Evolutionary conservation across 2,113 vertebrate species (phyloP).

Genomic region (Pterocles gutturalis): DNA sequence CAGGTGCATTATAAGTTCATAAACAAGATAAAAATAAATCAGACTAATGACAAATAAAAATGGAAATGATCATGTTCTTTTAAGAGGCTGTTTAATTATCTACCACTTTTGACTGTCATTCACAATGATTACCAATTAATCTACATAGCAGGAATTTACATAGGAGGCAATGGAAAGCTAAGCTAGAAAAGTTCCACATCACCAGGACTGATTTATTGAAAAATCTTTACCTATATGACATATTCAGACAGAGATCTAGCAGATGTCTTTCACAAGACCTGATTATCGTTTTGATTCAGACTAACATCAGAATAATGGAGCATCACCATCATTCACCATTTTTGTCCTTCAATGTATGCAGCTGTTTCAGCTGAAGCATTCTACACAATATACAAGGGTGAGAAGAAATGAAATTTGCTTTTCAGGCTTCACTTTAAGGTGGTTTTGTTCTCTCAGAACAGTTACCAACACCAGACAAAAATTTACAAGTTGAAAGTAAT

Average conservation of each 20-base stretch:
- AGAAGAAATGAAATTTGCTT: neutral
- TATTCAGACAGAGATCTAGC: neutral
- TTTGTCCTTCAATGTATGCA: neutral
- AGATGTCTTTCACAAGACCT: neutral
- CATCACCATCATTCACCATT: neutral
- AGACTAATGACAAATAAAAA: neutral
- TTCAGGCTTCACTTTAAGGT: neutral
- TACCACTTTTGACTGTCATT: neutral
- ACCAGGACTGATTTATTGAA: neutral
- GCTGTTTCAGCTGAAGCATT: neutral
- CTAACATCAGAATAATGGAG: neutral
- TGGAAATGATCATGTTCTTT: neutral
- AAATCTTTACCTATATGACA: neutral
- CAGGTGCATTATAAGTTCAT: neutral
- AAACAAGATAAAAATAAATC: neutral
- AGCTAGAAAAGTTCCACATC: neutral
- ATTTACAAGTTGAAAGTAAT: neutral
- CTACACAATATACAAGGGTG: neutral
- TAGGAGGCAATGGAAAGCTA: neutral
- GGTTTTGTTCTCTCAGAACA: neutral
- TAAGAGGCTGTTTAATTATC: constrained; percentile 13
- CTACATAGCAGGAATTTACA: neutral
- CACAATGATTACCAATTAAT: constrained; percentile 10
- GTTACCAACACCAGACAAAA: neutral
- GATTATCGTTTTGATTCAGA: neutral